Percentiles rank a stretch among this genome's conserved stretches.
phyloP scores from a whole-genome alignment of 1,140 invertebrate genomes.

The Trichonephila clavata region DNA sequence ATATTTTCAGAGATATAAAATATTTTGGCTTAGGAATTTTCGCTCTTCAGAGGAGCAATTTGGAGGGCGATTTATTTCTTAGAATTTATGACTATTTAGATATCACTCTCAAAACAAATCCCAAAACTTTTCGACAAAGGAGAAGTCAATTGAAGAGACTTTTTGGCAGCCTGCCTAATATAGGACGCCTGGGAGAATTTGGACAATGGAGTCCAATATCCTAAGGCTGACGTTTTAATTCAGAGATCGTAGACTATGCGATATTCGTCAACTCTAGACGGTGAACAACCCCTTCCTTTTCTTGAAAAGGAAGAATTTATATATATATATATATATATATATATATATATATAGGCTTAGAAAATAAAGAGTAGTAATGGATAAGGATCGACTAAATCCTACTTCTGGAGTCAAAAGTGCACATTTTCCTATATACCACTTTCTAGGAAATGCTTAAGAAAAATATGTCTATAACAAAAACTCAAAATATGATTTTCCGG shows the following conservation, averaged over 20 bases:
- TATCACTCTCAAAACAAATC: constrained; percentile 2
- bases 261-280: not conserved
- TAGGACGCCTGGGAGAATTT: not conserved
- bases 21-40: not conserved
- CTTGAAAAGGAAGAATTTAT: not conserved
- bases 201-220: constrained; percentile 20
- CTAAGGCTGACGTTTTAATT: constrained; percentile 1
- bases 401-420: not conserved
- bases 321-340: too few species aligned
- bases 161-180: constrained; percentile 9
- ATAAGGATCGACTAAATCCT: not conserved
- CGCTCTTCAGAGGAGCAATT: not conserved
- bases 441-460: not conserved
- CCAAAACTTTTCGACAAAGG: constrained; percentile 10
- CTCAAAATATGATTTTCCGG: not conserved
- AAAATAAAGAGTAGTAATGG: not conserved
- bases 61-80: not conserved
- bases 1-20: not conserved
- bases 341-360: not conserved
- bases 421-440: not conserved
- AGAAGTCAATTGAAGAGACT: constrained; percentile 20
- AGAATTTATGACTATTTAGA: not conserved
- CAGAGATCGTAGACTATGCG: not conserved
- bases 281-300: not conserved
- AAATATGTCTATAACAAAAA: not conserved